Evolutionary conservation across 2,797 vertebrate genomes (phyloP).

Genomic region (Lerista edwardsae): DNA sequence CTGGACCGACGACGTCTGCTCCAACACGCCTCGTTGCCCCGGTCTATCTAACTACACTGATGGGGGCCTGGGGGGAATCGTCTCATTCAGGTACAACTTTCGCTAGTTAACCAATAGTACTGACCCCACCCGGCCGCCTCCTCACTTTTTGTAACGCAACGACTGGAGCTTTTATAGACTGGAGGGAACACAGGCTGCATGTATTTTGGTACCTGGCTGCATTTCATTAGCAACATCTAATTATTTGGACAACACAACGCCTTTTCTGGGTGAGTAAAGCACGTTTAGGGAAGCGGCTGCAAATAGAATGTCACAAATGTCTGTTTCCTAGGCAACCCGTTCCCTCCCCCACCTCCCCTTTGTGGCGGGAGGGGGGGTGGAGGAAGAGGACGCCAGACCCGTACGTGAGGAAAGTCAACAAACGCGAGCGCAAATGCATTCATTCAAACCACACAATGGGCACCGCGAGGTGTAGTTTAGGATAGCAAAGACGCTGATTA

Average conservation of each 20-base stretch:
- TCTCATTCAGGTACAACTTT: background rate
- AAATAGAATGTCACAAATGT: constrained; percentile 38
- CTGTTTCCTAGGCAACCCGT: constrained; percentile 69
- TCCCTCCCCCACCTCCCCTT: constrained; percentile 37
- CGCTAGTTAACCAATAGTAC: background rate
- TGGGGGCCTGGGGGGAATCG: background rate
- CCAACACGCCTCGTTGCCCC: background rate
- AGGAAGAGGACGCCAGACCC: constrained; percentile 23
- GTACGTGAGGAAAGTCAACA: constrained; percentile 42
- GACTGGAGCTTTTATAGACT: background rate
- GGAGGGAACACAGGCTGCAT: rapidly evolving
- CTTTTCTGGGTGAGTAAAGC: background rate
- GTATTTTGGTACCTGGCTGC: rapidly evolving
- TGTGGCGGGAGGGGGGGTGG: background rate
- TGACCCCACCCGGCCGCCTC: rapidly evolving
- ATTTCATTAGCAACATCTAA: background rate
- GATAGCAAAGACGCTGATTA: no score
- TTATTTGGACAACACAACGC: background rate
- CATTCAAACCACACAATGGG: background rate
- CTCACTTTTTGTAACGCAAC: background rate
- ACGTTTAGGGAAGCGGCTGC: constrained; percentile 30
- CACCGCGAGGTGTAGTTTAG: background rate
- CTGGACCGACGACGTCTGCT: background rate
- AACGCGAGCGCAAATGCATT: background rate
- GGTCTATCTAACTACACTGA: background rate